Base-by-base conservation (phyloP, 1,140 invertebrate genomes). In the Aethina tumida region DNA sequence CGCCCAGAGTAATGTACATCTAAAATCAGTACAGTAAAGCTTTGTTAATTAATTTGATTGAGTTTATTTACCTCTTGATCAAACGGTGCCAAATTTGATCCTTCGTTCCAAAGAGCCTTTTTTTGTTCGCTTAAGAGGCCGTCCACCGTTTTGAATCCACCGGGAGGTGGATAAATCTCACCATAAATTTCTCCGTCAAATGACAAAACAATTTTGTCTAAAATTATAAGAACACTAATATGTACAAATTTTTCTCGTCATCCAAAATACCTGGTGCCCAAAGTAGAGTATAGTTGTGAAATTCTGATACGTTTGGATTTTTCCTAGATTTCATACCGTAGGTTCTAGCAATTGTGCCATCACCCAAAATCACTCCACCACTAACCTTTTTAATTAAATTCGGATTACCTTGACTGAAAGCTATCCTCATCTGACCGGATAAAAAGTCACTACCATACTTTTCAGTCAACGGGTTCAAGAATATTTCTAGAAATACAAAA, bases 41-140 rank as follows among this genome's bases (percentile, higher is more conserved):
- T n/a, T n/a, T n/a, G n/a, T n/a, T n/a, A n/a, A n/a, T n/a, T n/a
- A n/a, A n/a, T n/a, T n/a, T n/a, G n/a, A n/a, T n/a, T n/a, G n/a
- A n/a, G n/a, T n/a, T n/a, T n/a, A n/a, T n/a, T n/a, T n/a, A 86
- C 83, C 50, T 77, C 70, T 53, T 73, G 69, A 57, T 86, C 76
- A 54, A 83, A 84, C 0, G 81, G 75, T 2, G 78, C 76, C 56
- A 80, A 71, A 15, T 66, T 68, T 0, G 51, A 51, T 8, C 62
- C 59, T 5, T n/a, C n/a, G 19, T 47, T 48, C 42, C 69, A 66
- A 48, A 48, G 37, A 31, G 50, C 37, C 34, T 52, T 12, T 45
- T 43, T 38, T 53, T 58, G 18, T 51, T 36, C 10, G 45, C 40
- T 25, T 34, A 48, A 12, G 56, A 39, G 3, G 44, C 56, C 13